Evolutionary conservation across 2,113 vertebrate genomes (phyloP), one percentile per base, ranked within the genome.

Genomic region (Apteryx mantelli): DNA sequence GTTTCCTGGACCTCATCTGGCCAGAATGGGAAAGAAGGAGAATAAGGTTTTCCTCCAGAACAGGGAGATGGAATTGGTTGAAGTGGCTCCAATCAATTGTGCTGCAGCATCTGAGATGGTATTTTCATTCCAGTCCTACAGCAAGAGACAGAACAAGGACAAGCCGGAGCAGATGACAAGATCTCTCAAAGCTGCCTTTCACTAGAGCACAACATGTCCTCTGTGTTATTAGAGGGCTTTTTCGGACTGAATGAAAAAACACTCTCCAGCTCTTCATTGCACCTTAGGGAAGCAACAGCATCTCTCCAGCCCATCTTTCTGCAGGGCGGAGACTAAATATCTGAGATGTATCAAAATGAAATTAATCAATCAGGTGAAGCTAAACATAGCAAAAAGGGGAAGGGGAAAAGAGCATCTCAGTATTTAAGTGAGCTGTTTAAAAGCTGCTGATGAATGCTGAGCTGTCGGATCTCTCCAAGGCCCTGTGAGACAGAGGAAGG

Each of bases 141-240:
- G 86, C 94, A 82, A 91, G 88, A 81, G 70, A 82, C 82, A 96
- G 96, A 82, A 55, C 63, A 80, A 94, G 91, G 91, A 92, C 91
- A 94, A 60, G 95, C 42, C 3, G 97, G 89, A 91, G 95, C 88
- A 97, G 90, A 97, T 93, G 88, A 95, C 88, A 94, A 4, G 81
- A 90, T 93, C 93, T 89, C 95, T 97, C 89, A 97, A 97, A 97
- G 95, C 88, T 0, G 20, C 78, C 96, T 97, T 98, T 97, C 96
- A 97, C 55, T 77, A 30, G 85, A 89, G 95, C 91, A 97, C 96
- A 98, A 97, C 78, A 71, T 17, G 3, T 92, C 88, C 92, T 96
- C 96, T 97, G 86, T 95, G 91, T 64, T 83, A 46, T 69, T 91
- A 92, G 88, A 97, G 88, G 87, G 86, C 82, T 95, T 96, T 94